These are phyloP conservation scores for Lasioglossum malachurum DNA, from an alignment of 2,888 invertebrate species.

Conservation along the genomic window DNA sequence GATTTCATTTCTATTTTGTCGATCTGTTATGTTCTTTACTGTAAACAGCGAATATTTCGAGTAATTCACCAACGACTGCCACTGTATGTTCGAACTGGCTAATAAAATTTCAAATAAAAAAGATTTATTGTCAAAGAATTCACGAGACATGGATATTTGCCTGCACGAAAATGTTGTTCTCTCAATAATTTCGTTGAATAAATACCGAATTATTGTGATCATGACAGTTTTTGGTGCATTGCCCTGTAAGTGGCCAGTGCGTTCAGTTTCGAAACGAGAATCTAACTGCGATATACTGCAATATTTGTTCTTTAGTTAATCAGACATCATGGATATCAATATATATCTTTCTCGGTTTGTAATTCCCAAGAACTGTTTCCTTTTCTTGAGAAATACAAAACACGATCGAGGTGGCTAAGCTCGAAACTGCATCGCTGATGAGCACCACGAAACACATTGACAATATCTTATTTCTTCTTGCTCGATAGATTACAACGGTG, in stretches of 20 bases:
- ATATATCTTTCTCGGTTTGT: conserved; percentile 36
- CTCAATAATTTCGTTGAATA: background rate
- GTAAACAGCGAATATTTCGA: background rate
- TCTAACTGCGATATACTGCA: conserved; percentile 11
- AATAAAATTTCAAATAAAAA: background rate
- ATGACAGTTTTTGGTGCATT: background rate
- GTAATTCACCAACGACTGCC: background rate
- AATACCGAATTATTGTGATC: background rate
- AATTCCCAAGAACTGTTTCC: conserved; percentile 29
- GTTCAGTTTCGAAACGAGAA: background rate
- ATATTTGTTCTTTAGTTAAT: conserved; percentile 37
- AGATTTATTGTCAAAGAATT: background rate
- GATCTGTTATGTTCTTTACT: background rate
- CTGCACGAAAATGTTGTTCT: background rate
- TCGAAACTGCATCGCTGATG: conserved; percentile 18
- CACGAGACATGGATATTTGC: background rate
- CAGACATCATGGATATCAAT: conserved; percentile 33
- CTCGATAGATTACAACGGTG: conserved; percentile 33
- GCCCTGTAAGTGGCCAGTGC: background rate
- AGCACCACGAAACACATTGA: conserved; percentile 33
- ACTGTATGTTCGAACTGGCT: background rate
- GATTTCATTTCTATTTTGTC: background rate
- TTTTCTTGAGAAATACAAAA: conserved; percentile 20
- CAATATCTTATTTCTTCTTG: conserved; percentile 12
- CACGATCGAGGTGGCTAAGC: conserved; percentile 22